Evolutionary conservation across 2,113 vertebrate genomes (phyloP).

Genomic region (Callopanchax toddi): DNA sequence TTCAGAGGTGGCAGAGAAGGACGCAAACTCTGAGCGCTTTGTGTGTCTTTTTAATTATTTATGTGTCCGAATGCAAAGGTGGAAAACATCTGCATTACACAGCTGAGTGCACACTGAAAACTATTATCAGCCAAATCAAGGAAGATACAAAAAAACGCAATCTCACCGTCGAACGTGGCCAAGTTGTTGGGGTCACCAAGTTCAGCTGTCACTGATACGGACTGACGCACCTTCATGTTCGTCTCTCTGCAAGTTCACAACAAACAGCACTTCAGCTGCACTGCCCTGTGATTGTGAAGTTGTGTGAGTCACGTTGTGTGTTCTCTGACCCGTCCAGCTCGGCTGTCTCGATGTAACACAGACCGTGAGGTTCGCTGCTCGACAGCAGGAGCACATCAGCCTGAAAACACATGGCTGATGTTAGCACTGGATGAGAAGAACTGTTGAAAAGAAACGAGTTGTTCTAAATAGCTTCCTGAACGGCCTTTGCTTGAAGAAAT

Average conservation of each 20-base stretch:
- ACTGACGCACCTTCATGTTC: slow-evolving; percentile 96
- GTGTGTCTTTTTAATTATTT: slow-evolving; percentile 6
- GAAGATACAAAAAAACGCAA: not conserved
- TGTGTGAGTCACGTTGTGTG: not conserved
- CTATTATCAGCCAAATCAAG: slow-evolving; percentile 7
- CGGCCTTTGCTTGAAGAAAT: too few relatives aligned
- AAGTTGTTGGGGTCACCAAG: slow-evolving; percentile 85
- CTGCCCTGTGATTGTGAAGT: slow-evolving; percentile 17
- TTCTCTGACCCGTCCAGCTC: slow-evolving; percentile 91
- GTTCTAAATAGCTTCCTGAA: too few relatives aligned
- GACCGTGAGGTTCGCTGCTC: slow-evolving; percentile 93
- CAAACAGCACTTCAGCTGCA: slow-evolving; percentile 31
- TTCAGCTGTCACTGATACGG: slow-evolving; percentile 87
- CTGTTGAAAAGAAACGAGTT: too few relatives aligned
- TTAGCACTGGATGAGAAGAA: slow-evolving; percentile 9
- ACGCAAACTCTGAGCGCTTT: slow-evolving; percentile 5
- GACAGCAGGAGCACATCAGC: slow-evolving; percentile 95
- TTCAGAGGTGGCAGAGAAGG: slow-evolving; percentile 27
- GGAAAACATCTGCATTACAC: slow-evolving; percentile 4
- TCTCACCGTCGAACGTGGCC: slow-evolving; percentile 87
- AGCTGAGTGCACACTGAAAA: not conserved
- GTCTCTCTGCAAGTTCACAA: slow-evolving; percentile 84
- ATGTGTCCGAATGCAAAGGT: slow-evolving; percentile 14
- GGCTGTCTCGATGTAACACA: slow-evolving; percentile 96
- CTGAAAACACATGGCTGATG: slow-evolving; percentile 73